phyloP scores from a whole-genome alignment of 2,888 invertebrate species.

The Colostygia pectinataria region DNA sequence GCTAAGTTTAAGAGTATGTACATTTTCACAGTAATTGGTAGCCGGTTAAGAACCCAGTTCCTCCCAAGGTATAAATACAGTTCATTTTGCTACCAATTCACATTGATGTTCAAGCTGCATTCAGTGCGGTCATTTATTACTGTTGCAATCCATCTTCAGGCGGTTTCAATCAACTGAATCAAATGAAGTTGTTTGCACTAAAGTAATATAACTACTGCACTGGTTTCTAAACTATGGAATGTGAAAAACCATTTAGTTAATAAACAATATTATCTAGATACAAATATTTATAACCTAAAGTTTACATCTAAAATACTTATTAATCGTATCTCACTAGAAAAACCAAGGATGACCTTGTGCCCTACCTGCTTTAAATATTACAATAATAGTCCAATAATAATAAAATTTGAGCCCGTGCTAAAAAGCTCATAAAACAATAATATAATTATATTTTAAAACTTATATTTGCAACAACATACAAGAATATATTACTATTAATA shows the following conservation, averaged over 20 bases:
- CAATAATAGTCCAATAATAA: constrained; percentile 34
- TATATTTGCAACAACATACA: constrained; percentile 43
- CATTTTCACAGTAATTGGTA: neutral
- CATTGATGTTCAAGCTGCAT: neutral
- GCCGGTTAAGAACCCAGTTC: too few species aligned
- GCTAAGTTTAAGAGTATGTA: constrained; percentile 15
- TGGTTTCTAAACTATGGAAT: constrained; percentile 12
- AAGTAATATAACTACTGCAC: too few species aligned
- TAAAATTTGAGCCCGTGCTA: constrained; percentile 37
- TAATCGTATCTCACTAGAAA: constrained; percentile 50
- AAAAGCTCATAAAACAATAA: constrained; percentile 37
- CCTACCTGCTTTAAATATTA: constrained; percentile 41
- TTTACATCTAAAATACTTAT: constrained; percentile 46
- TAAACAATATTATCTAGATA: constrained; percentile 2
- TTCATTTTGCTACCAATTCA: too few species aligned
- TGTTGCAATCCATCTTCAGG: too few species aligned
- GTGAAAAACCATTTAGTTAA: constrained; percentile 10
- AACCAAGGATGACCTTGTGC: constrained; percentile 50
- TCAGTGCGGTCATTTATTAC: too few species aligned
- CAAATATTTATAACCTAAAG: constrained; percentile 2
- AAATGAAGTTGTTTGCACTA: too few species aligned
- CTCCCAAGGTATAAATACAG: too few species aligned
- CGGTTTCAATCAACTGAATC: too few species aligned
- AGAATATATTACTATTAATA: constrained; percentile 53
- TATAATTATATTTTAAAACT: constrained; percentile 36